phyloP scores from a whole-genome alignment of 1,140 invertebrate genomes.

The Euborellia annulipes region DNA sequence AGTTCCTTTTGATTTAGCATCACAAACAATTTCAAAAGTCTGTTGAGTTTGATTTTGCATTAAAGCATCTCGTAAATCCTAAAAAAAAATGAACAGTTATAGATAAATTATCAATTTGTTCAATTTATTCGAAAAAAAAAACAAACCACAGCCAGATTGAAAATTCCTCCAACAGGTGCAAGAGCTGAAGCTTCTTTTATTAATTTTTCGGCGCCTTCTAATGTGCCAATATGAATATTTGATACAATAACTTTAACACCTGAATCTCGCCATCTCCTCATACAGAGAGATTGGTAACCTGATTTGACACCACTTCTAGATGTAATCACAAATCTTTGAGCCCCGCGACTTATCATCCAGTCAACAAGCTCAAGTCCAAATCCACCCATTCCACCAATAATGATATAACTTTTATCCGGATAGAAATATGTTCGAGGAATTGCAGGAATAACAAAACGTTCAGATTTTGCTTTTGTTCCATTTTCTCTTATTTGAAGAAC shows the following conservation, averaged over 20 bases:
- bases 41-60: constrained; percentile 43
- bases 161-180: constrained; percentile 56
- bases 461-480: constrained; percentile 35
- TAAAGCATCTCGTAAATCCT: constrained; percentile 35
- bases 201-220: constrained; percentile 34
- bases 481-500: constrained; percentile 72
- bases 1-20: constrained; percentile 42
- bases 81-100: no score
- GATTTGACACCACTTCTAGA: constrained; percentile 59
- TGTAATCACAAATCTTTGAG: constrained; percentile 58
- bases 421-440: constrained; percentile 76
- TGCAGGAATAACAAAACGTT: constrained; percentile 42
- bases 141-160: constrained; percentile 55
- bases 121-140: no score
- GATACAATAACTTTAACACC: constrained; percentile 33
- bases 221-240: constrained; percentile 29
- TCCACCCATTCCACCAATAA: constrained; percentile 68
- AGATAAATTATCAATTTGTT: no score
- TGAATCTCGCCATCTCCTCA: constrained; percentile 30
- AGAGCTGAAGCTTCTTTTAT: constrained; percentile 36
- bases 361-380: constrained; percentile 82
- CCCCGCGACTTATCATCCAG: constrained; percentile 71
- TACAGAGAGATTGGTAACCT: constrained; percentile 49
- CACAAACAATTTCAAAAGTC: constrained; percentile 35
- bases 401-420: constrained; percentile 70